A percentile compares a stretch with the other conserved stretches of the same genome.
Conservation (phyloP, 2,797 vertebrate species). For the Onychomys leucogaster region DNA sequence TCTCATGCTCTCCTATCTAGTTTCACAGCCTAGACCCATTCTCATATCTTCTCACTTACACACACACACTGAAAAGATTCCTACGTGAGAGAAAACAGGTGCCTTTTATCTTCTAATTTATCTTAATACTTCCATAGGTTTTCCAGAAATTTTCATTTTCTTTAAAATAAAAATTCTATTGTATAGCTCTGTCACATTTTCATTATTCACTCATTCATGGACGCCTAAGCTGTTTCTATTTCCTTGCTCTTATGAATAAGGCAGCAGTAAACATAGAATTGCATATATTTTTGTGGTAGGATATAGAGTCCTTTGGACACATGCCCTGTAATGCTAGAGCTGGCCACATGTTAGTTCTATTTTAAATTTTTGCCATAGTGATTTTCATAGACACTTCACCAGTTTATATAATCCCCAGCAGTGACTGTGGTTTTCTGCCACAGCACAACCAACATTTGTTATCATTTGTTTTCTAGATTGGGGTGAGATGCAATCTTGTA, state of each 20-base stretch:
- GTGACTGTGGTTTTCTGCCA: not conserved
- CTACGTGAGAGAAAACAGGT: not conserved
- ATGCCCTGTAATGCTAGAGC: not conserved
- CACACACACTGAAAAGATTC: not conserved
- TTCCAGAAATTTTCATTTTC: not conserved
- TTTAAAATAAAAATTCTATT: not conserved
- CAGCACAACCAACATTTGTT: too few relatives aligned
- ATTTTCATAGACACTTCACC: not conserved
- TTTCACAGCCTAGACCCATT: not conserved
- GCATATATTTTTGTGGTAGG: not conserved
- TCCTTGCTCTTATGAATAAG: not conserved
- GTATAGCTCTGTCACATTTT: not conserved
- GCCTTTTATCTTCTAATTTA: too few relatives aligned
- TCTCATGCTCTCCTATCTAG: not conserved
- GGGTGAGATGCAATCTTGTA: not conserved
- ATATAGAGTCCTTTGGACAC: not conserved
- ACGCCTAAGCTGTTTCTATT: not conserved
- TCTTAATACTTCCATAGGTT: not conserved
- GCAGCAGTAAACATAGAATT: not conserved
- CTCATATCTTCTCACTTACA: not conserved
- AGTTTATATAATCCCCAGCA: not conserved
- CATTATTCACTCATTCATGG: not conserved
- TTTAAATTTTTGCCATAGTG: not conserved
- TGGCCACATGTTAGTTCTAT: not conserved
- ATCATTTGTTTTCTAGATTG: not conserved